phyloP scores from a whole-genome alignment of 1,140 invertebrate species.

The Rhyacophila brunnea region DNA sequence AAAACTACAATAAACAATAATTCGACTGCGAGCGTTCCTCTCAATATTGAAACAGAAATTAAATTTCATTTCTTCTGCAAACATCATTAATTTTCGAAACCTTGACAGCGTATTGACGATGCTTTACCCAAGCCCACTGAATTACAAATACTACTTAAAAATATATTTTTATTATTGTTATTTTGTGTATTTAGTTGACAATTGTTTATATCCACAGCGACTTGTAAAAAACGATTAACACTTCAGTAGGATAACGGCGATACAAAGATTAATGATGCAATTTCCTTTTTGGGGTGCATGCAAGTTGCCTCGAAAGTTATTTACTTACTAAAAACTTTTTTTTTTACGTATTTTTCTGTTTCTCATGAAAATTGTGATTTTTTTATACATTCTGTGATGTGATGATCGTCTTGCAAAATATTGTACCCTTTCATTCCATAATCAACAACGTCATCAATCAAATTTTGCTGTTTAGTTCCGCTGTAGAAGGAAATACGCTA shows the following conservation, averaged over 20 bases:
- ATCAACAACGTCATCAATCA: slow-evolving; percentile 9
- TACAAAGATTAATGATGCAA: slow-evolving; percentile 20
- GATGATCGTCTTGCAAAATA: background rate
- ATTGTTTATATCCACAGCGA: background rate
- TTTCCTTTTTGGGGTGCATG: slow-evolving; percentile 6
- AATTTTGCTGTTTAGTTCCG: background rate
- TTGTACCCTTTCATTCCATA: slow-evolving; percentile 14
- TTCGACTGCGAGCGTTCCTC: background rate
- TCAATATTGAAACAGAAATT: too few relatives aligned
- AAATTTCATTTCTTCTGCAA: too few relatives aligned
- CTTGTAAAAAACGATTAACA: slow-evolving; percentile 30
- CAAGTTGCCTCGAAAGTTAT: background rate
- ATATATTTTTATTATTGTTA: too few relatives aligned
- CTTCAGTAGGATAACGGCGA: background rate
- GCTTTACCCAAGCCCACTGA: too few relatives aligned
- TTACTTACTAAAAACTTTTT: slow-evolving; percentile 18
- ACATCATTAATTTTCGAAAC: too few relatives aligned
- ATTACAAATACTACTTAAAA: too few relatives aligned
- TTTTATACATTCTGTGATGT: background rate
- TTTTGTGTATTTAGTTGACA: background rate
- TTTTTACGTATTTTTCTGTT: slow-evolving; percentile 7
- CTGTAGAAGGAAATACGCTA: too few relatives aligned
- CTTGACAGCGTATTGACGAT: too few relatives aligned
- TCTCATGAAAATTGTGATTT: slow-evolving; percentile 15
- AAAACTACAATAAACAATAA: slow-evolving; percentile 14